Base-by-base conservation (phyloP, 2,113 vertebrate species). In the Oncorhynchus clarkii region DNA sequence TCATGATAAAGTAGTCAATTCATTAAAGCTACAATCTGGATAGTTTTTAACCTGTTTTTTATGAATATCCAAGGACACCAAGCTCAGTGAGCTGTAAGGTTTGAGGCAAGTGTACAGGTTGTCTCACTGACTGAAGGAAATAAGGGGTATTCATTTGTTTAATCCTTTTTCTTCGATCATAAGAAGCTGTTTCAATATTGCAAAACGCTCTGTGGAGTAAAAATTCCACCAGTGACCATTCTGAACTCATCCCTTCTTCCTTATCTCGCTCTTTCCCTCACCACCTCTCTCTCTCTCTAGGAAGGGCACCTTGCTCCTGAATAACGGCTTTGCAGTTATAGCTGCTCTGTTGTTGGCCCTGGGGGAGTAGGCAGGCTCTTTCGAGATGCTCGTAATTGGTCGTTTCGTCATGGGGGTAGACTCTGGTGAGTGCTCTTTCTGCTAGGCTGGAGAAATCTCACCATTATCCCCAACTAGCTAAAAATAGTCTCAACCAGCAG, bases 331-430 rank as follows among this genome's bases (percentile, higher is more conserved):
- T 85, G 95, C 96, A 0, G 49, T 98, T 62, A 39, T 90, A 5
- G 95, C 96, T 13, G 94, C 95, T 0, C 8, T 97, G 79, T 77
- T 98, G 78, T 93, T 98, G 92, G 89, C 95, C 22, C 86, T 95
- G 31, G 94, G 96, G 2, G 89, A 92, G 67, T 80, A 12, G 78
- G 95, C 93, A 0, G 91, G 89, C 9, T 93, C 95, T 0, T 96
- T 97, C 71, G 97, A 99, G 83, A 98, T 99, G 96, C 92, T 99
- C 79, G 95, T 99, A 1, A 66, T 97, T 79, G 97, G 97, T 0
- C 94, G 96, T 0, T 74, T 97, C 78, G 75, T 98, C 78, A 96
- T 98, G 73, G 97, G 97, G 0, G 84, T 99, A 65, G 94, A 98
- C 83, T 96, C 94, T 89, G 97, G 97, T 98, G 85, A 91, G 95